These are phyloP conservation scores for Cecropterus lyciades DNA, from an alignment of 1,140 invertebrate species.

Conservation along the genomic window DNA sequence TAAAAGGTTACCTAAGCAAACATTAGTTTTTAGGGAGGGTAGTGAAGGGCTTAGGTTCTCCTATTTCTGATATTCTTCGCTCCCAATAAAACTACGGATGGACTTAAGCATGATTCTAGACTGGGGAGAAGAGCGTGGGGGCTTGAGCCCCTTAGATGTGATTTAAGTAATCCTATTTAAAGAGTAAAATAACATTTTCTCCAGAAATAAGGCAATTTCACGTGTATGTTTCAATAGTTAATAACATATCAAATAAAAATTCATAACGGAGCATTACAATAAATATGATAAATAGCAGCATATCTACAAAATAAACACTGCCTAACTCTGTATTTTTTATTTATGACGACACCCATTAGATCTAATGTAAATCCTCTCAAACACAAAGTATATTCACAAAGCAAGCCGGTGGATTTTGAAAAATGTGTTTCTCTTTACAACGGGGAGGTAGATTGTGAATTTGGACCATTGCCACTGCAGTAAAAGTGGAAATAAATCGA, in stretches of 20 bases:
- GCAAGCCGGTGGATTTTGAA: constrained; percentile 52
- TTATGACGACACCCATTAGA: constrained; percentile 32
- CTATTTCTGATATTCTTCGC: too few species aligned
- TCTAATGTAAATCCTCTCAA: constrained; percentile 30
- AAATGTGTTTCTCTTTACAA: constrained; percentile 71
- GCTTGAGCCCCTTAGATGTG: too few species aligned
- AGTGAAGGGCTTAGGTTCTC: too few species aligned
- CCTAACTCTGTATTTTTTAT: constrained; percentile 19
- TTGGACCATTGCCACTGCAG: constrained; percentile 80
- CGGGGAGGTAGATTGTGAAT: constrained; percentile 65
- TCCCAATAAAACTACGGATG: too few species aligned
- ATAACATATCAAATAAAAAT: not conserved
- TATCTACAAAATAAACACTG: too few species aligned
- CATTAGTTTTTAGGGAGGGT: too few species aligned
- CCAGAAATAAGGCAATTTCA: not conserved
- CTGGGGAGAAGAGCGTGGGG: too few species aligned
- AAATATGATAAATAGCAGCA: not conserved
- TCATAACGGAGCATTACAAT: not conserved
- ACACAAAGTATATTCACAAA: constrained; percentile 36
- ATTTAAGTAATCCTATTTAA: not conserved
- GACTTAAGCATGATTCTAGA: too few species aligned
- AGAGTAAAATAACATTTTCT: not conserved
- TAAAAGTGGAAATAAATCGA: constrained; percentile 81
- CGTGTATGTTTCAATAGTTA: too few species aligned
- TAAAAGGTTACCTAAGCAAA: too few species aligned